phyloP scores from a whole-genome alignment of 2,113 vertebrate species.

The Notarius quadriscutis region DNA sequence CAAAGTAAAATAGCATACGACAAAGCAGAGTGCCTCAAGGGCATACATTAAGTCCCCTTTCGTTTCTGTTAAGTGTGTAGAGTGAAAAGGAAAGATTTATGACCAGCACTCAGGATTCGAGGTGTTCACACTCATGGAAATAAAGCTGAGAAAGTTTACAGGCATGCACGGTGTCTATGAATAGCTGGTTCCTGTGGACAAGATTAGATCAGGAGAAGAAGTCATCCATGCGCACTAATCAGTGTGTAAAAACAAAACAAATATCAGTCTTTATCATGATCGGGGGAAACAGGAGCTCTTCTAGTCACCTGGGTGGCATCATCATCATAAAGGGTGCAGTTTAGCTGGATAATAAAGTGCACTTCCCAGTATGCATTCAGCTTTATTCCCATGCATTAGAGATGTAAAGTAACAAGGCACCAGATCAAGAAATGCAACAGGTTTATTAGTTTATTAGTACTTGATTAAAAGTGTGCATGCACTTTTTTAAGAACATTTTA shows the following conservation, averaged over 20 bases:
- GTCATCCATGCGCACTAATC: not conserved
- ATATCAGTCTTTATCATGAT: no score
- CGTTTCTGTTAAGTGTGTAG: not conserved
- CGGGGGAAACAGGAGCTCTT: no score
- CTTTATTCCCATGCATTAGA: no score
- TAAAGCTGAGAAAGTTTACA: slow-evolving; percentile 56
- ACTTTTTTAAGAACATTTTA: no score
- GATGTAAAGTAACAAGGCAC: not conserved
- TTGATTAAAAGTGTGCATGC: not conserved
- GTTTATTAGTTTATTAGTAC: not conserved
- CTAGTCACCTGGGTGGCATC: not conserved
- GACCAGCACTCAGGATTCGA: not conserved
- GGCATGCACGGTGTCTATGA: slow-evolving; percentile 67
- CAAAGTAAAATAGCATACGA: not conserved
- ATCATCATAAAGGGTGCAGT: not conserved
- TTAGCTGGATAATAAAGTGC: not conserved
- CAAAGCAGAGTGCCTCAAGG: not conserved
- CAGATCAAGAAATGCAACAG: not conserved
- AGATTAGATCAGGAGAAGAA: slow-evolving; percentile 67
- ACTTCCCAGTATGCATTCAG: no score
- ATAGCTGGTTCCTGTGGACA: slow-evolving; percentile 76
- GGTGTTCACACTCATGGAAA: slow-evolving; percentile 17
- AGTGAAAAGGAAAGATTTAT: not conserved
- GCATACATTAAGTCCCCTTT: not conserved
- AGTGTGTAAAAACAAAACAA: no score